Base-by-base conservation (phyloP, 2,888 invertebrate species). In the Melieria omissa region DNA sequence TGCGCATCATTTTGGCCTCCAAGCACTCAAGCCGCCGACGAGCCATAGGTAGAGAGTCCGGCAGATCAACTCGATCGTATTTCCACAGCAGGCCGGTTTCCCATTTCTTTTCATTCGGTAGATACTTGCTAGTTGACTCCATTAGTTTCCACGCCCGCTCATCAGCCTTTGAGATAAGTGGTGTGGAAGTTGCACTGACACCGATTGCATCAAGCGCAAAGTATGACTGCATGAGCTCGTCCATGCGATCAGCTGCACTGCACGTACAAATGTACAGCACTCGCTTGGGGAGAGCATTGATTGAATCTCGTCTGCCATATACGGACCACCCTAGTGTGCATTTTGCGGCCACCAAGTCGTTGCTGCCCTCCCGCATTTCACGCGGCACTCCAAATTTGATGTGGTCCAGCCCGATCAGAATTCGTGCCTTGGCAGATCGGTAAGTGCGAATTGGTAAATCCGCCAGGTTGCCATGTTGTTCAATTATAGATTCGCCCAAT, bases 241-340 rank as follows among this genome's bases (percentile, higher is more conserved):
- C 29, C 29, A 29, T 16, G 16, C 16, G 16, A 16, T 29, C 29
- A 29, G 29, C 29, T 29, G 29, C 62, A 46, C 54, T 29, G 29
- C 29, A 29, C 29, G 29, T 29, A 29, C 29, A 29, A 29, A 29
- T 29, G 29, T 29, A 3, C 29, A 29, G 29, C 1, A 29, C 29
- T 3, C 29, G 29, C 3, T 29, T 29, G 1, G 29, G 29, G 8
- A 44, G 9, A 16, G 72, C 45, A 41, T 29, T 55, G 54, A 29
- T 41, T 69, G 45, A 2, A 4, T 16, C 60, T 14, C 70, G 58
- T 8, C 67, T 67, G 9, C 74, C 74, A 29, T 73, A 71, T 29
- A 74, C 73, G 1, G 68, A 57, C 73, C 74, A 75, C 49, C 74
- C 76, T 44, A 74, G 58, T 69, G 73, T 66, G 41, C 72, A 71